phyloP scores from a whole-genome alignment of 2,113 vertebrate genomes.

The Labeo rohita region DNA sequence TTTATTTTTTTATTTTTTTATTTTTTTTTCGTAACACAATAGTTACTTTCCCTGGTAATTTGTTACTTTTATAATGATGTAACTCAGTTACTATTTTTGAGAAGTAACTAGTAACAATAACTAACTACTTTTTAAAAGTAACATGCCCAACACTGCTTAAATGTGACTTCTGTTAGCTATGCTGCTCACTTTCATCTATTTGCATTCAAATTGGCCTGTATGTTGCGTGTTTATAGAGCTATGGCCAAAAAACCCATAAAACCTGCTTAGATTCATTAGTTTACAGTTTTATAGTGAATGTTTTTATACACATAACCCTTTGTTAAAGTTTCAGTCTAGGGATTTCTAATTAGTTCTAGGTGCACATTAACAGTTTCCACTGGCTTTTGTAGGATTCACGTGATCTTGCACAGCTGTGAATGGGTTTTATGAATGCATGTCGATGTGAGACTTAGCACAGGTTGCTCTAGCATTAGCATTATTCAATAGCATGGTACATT shows the following conservation, averaged over 20 bases:
- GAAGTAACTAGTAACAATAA: no score
- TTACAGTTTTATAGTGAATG: background rate
- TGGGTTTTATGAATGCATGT: background rate
- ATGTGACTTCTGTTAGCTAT: background rate
- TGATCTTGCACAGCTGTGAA: background rate
- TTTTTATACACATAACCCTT: background rate
- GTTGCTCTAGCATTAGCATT: background rate
- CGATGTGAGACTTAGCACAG: background rate
- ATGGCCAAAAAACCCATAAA: background rate
- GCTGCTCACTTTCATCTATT: background rate
- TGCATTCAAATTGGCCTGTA: background rate
- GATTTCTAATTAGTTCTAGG: background rate
- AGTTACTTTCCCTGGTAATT: no score
- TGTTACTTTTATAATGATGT: no score
- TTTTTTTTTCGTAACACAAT: no score
- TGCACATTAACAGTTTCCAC: background rate
- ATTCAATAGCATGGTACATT: background rate
- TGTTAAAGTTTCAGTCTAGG: background rate
- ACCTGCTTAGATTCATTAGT: background rate
- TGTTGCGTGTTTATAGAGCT: background rate
- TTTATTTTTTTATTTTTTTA: no score
- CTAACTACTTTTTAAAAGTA: no score
- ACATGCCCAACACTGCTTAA: no score
- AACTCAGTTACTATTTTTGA: no score
- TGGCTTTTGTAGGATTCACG: background rate